Evolutionary conservation across 92 coral and sea anemone species (phyloP), one percentile per base, ranked within the genome.

Genomic region (Palythoa heliodiscus): DNA sequence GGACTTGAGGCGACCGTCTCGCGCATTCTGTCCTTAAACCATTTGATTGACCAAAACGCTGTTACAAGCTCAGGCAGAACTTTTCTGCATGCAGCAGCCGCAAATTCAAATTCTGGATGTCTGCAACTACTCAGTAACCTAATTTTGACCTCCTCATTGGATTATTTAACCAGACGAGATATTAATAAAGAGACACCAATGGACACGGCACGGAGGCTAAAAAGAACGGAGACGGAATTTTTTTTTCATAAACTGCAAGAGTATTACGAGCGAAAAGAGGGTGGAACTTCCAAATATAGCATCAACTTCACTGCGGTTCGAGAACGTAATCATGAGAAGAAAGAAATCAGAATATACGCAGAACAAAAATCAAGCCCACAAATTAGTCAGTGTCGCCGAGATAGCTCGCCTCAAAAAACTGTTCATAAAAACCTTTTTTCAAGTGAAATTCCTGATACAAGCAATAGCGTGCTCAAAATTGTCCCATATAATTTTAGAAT

Each of bases 41-140:
- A 77, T 38, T 60, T 74, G 37, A 35, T 88, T 8, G 93, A 90
- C 75, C 52, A 82, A 25, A 68, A 76, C 14, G 43, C 93, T 10
- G 52, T 84, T 1, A 94, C 98, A 2, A 87, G 86, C 55, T 75
- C 98, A 1, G 94, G 94, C 3, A 88, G 95, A 77, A 92, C 84
- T 71, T 82, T 94, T 25, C 55, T 88, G 16, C 95, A 94, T 67
- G 95, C 98, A 2, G 95, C 92, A 7, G 98, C 95, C 14, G 77
- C 89, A 19, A 80, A 93, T 53, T 91, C 93, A 6, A 88, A 85
- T 10, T 57, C 82, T 53, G 79, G 86, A 70, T 90, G 95, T 82
- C 83, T 90, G 5, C 92, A 92, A 66, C 81, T 90, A 48, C 88
- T 91, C 63, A 88, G 84, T 84, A 85, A 84, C 82, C 87, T 92